Conservation (phyloP, 1,140 invertebrate species). For the Brachionus rotundiformis region DNA sequence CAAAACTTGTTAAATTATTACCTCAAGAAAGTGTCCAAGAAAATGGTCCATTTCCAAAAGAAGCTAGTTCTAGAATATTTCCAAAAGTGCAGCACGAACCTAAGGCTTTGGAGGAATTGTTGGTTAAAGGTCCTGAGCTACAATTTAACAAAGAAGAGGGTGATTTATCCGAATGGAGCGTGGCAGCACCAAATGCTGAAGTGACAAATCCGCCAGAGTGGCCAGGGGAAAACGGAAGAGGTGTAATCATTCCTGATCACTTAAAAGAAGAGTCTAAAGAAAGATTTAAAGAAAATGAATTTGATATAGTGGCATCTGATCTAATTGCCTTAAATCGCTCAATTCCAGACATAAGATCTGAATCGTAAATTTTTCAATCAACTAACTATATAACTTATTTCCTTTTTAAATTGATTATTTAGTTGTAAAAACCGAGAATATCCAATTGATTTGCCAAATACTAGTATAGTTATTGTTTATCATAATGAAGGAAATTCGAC, state of each 20-base stretch:
- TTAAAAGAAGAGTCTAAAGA: conserved; percentile 39
- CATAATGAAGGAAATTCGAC: conserved; percentile 99
- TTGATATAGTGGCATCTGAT: conserved; percentile 95
- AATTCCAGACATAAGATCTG: conserved; percentile 74
- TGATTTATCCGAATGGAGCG: conserved; percentile 2
- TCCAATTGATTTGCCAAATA: conserved; percentile 63
- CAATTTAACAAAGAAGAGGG: too few species aligned
- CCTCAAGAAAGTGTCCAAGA: not conserved
- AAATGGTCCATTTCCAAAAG: not conserved
- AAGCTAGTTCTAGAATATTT: not conserved
- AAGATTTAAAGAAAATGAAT: conserved; percentile 75
- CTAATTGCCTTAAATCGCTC: conserved; percentile 94
- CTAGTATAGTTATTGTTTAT: conserved; percentile 92
- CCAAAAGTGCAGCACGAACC: not conserved
- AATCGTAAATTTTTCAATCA: conserved; percentile 72
- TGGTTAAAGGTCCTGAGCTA: not conserved
- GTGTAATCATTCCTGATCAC: not conserved
- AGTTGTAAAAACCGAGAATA: conserved; percentile 66
- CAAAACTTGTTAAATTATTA: not conserved
- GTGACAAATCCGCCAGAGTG: conserved; percentile 34
- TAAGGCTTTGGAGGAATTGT: not conserved
- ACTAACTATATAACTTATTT: conserved; percentile 6
- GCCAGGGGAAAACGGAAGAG: conserved; percentile 48
- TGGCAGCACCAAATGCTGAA: not conserved
- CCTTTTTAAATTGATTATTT: conserved; percentile 58